phyloP scores from a whole-genome alignment of 2,797 vertebrate genomes.

The Coluber constrictor region DNA sequence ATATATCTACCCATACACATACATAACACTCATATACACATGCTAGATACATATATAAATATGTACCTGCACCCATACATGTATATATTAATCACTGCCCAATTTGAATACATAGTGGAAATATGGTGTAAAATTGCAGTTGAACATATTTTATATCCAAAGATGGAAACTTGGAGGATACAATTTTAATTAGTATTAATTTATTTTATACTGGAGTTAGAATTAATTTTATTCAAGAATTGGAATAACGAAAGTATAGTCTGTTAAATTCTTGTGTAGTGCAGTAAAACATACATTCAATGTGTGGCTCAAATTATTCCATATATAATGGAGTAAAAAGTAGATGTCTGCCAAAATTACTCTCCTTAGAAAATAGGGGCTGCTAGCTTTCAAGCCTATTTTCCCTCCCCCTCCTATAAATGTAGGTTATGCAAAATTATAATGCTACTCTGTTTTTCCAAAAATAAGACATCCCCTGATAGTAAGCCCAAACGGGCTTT shows the following conservation, averaged over 20 bases:
- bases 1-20: too few relatives aligned
- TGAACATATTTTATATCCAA: neutral
- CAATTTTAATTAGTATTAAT: neutral
- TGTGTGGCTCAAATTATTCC: neutral
- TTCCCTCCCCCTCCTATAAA: neutral
- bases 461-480: too few relatives aligned
- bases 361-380: neutral
- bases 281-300: neutral
- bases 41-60: too few relatives aligned
- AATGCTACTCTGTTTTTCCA: neutral
- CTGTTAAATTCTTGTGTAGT: neutral
- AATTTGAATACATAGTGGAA: too few relatives aligned
- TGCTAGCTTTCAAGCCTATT: neutral
- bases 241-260: neutral
- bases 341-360: neutral
- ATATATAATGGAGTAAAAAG: neutral
- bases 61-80: too few relatives aligned
- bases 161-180: neutral
- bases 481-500: too few relatives aligned
- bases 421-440: neutral
- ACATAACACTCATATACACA: too few relatives aligned
- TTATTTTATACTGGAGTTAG: neutral
- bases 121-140: neutral
- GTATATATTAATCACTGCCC: too few relatives aligned
- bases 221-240: neutral